These are phyloP conservation scores for Trissoscelio sp. DNA, from an alignment of 2,888 invertebrate species.

Conservation along the genomic window DNA sequence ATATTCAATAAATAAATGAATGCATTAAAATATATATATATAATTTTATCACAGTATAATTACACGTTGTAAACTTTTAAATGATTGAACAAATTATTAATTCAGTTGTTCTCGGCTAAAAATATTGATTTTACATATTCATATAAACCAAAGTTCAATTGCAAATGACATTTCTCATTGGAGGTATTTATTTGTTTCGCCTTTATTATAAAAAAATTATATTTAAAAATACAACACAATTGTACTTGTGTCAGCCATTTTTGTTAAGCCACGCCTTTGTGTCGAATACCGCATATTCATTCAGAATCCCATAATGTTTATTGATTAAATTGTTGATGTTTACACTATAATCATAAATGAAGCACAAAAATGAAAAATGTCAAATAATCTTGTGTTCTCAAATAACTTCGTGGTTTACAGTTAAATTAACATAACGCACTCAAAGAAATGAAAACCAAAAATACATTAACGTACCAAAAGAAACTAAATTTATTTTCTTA, in stretches of 20 bases:
- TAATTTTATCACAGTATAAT: too few relatives aligned
- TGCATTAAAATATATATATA: too few relatives aligned
- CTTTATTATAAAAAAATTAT: not conserved
- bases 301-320: not conserved
- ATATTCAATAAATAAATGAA: too few relatives aligned
- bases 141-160: too few relatives aligned
- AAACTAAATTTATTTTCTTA: slow-evolving; percentile 40
- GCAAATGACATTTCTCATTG: too few relatives aligned
- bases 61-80: too few relatives aligned
- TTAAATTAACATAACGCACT: slow-evolving; percentile 26
- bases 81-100: too few relatives aligned
- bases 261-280: not conserved
- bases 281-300: not conserved
- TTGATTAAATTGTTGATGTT: not conserved
- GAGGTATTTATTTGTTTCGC: too few relatives aligned
- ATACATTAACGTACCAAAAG: not conserved
- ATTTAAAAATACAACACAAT: not conserved
- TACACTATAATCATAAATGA: not conserved
- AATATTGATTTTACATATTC: too few relatives aligned
- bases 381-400: slow-evolving; percentile 23
- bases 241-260: slow-evolving; percentile 3
- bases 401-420: slow-evolving; percentile 6
- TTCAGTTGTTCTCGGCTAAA: too few relatives aligned
- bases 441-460: slow-evolving; percentile 8
- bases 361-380: slow-evolving; percentile 2